Base-by-base conservation (phyloP, 1,140 invertebrate genomes). In the Coptotermes formosanus region DNA sequence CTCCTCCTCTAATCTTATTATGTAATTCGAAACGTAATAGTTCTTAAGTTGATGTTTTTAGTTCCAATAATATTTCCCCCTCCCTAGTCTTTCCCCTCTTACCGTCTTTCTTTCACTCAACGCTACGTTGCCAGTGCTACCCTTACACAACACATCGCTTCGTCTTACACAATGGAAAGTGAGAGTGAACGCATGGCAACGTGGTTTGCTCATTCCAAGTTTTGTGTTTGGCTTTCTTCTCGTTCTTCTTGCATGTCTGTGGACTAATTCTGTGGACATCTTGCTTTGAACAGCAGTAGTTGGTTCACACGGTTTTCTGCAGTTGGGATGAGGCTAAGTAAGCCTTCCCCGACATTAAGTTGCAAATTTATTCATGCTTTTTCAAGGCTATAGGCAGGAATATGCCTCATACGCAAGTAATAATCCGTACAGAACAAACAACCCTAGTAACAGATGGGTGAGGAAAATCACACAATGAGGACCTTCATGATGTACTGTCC, bases 81-180 rank as follows among this genome's bases (percentile, higher is more conserved):
- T 23, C 21, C n/a, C n/a, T 8, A 30, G 25, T 30, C 64, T 75
- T 30, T 75, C 64, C 64, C 64, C 64, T 75, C 64, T 75, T 75
- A n/a, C 64, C 64, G 30, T 75, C 64, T 75, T 75, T 75, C 64
- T 75, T 75, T 75, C 64, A 75, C 64, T 75, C 64, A n/a, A 75
- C 64, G 64, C 64, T 30, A 30, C 64, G 64, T 75, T 75, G 64
- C 64, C 64, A 25, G 16, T 12, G 64, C n/a, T 75, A 75, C 25
- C 25, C 64, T 75, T 75, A 75, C 64, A 75, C 64, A 75, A 75
- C 64, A 75, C 30, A 30, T 75, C 25, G 64, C 64, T 75, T 30
- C 9, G 25, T 16, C 64, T 75, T 75, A 75, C 64, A 75, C 64
- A 75, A 75, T 75, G 64, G 14, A 75, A n/a, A 75, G 64, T 75